Percentiles rank a stretch among this genome's conserved stretches.
phyloP scores from a whole-genome alignment of 1,140 invertebrate genomes.

The Macrotrachela quadricornifera region DNA sequence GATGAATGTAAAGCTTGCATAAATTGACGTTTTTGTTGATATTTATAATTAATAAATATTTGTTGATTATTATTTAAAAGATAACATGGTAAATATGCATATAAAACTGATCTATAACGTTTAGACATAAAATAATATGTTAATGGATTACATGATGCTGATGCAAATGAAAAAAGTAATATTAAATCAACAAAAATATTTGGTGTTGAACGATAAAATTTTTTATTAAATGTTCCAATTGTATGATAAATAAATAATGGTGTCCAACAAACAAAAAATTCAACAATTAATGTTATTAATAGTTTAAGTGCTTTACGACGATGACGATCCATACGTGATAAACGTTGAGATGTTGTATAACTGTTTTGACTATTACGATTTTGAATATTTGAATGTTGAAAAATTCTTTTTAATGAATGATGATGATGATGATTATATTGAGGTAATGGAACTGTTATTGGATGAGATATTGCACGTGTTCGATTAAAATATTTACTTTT shows the following conservation, averaged over 20 bases:
- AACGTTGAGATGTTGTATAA: no score
- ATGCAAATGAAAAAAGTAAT: constrained; percentile 60
- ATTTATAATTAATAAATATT: no score
- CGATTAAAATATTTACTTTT: no score
- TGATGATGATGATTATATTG: no score
- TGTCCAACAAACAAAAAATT: constrained; percentile 81
- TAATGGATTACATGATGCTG: constrained; percentile 70
- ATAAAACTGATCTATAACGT: background rate
- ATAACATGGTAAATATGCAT: no score
- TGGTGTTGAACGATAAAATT: no score
- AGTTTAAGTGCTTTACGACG: constrained; percentile 51
- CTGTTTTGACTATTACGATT: background rate
- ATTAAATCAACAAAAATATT: constrained; percentile 41
- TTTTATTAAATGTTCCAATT: constrained; percentile 50
- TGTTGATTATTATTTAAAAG: no score
- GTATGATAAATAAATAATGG: constrained; percentile 58
- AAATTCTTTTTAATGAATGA: background rate
- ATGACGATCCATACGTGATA: background rate
- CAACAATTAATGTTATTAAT: constrained; percentile 67
- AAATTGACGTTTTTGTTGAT: no score
- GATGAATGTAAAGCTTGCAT: no score
- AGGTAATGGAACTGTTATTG: no score
- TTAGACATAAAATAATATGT: constrained; percentile 82
- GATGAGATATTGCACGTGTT: no score
- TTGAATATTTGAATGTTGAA: background rate